These are phyloP conservation scores for Rutilus rutilus DNA, from an alignment of 2,113 vertebrate species.

Conservation along the genomic window DNA sequence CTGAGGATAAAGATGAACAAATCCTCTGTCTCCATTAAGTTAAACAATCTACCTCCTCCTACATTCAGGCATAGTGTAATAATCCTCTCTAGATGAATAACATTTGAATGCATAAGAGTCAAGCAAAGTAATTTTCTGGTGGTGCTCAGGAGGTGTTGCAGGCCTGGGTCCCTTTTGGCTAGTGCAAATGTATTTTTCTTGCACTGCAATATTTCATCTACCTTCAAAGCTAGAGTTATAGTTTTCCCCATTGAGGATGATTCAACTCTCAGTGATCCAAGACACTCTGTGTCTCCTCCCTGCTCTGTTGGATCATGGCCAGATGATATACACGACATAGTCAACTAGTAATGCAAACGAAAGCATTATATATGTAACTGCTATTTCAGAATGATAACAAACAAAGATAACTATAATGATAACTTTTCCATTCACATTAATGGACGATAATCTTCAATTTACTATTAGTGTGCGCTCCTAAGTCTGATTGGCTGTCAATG, in stretches of 20 bases:
- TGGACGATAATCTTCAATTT: not conserved
- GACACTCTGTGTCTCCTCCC: conserved; percentile 19
- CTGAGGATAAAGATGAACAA: conserved; percentile 1
- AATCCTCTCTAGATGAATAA: not conserved
- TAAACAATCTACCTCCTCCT: not conserved
- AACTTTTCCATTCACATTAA: not conserved
- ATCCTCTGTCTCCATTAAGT: not conserved
- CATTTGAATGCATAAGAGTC: not conserved
- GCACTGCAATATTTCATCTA: conserved; percentile 63
- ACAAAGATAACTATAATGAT: not conserved
- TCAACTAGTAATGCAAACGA: conserved; percentile 16
- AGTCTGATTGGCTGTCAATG: not conserved
- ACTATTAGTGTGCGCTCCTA: not conserved
- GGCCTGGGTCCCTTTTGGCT: not conserved
- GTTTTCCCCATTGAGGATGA: conserved; percentile 62
- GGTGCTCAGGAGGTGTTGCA: not conserved
- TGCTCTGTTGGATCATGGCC: conserved; percentile 22
- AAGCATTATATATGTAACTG: not conserved
- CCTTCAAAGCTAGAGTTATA: conserved; percentile 56
- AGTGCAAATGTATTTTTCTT: conserved; percentile 51
- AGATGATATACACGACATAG: conserved; percentile 12
- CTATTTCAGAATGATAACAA: not conserved
- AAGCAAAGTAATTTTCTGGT: not conserved
- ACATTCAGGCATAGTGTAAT: not conserved
- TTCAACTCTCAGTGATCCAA: conserved; percentile 56